Evolutionary conservation across 2,888 invertebrate species (phyloP), one percentile per base, ranked within the genome.

Genomic region (Hirtodrosophila trivittata): DNA sequence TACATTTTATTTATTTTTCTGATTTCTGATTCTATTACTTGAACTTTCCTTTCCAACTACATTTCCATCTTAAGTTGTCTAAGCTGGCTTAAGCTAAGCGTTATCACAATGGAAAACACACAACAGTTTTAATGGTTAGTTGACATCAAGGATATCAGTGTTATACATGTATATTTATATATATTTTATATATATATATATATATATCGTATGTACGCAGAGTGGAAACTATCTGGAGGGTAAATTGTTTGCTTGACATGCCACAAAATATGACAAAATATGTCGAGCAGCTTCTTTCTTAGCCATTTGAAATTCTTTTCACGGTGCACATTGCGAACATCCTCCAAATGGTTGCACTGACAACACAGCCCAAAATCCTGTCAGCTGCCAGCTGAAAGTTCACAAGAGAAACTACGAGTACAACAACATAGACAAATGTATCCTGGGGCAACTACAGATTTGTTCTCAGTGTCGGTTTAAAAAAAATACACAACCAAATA

Each of bases 281-380:
- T 75, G 71, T 50, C 57, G 51, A 25, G 55, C 45, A 37, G 21
- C 47, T 54, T 60, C 26, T 45, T 54, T 60, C 26, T 45, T 38
- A 64, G 67, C 50, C 59, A 64, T 77, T 77, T 64, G 51, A 57
- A 30, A 57, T 52, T 71, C 71, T 67, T 67, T 49, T 65, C 43
- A 54, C 35, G 42, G 26, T 32, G 52, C 45, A 55, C 52, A 56
- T 52, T 46, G 71, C 45, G 45, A 42, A 70, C 71, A 71, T 63
- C 30, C 56, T 56, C 26, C 26, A 25, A 54, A 58, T 33, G 21
- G 21, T 41, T 43, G n/a, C 13, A 46, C 16, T 26, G 43, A 39
- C 9, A 38, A 38, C 35, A 45, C 10, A 47, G 37, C 13, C 66
- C 5, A 52, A 28, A 60, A 46, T 42, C 42, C 45, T 51, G 63